Conservation (phyloP, 2,797 vertebrate species). For the Heteromormyrus szaboi region DNA sequence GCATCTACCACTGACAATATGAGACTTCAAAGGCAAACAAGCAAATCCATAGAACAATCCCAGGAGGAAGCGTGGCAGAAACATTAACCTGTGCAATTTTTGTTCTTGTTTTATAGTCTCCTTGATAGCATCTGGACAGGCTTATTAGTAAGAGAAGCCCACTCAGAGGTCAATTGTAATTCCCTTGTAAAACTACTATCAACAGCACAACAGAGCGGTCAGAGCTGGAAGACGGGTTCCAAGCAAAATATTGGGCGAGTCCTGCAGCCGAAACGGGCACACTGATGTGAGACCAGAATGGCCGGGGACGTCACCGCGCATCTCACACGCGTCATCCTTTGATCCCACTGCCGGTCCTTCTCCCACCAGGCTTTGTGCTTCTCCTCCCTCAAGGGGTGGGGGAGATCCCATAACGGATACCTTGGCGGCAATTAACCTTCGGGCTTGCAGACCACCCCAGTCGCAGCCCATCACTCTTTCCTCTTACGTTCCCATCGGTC, state of each 20-base stretch:
- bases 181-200: conserved; percentile 6
- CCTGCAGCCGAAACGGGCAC: not conserved
- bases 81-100: not conserved
- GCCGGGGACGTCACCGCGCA: not conserved
- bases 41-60: not conserved
- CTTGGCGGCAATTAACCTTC: not conserved
- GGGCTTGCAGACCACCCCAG: not conserved
- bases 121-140: not conserved
- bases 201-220: not conserved
- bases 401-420: not conserved
- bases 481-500: not conserved
- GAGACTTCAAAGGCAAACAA: not conserved
- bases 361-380: not conserved
- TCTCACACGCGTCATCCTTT: not conserved
- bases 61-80: not conserved
- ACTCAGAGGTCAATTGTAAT: not conserved
- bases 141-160: not conserved
- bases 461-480: not conserved
- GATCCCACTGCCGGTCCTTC: not conserved
- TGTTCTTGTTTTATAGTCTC: not conserved
- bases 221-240: conserved; percentile 2
- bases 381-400: not conserved
- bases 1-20: not conserved
- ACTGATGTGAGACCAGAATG: not conserved
- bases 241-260: not conserved